These are phyloP conservation scores for Apodemia zela DNA, from an alignment of 2,888 invertebrate genomes.

Conservation along the genomic window DNA sequence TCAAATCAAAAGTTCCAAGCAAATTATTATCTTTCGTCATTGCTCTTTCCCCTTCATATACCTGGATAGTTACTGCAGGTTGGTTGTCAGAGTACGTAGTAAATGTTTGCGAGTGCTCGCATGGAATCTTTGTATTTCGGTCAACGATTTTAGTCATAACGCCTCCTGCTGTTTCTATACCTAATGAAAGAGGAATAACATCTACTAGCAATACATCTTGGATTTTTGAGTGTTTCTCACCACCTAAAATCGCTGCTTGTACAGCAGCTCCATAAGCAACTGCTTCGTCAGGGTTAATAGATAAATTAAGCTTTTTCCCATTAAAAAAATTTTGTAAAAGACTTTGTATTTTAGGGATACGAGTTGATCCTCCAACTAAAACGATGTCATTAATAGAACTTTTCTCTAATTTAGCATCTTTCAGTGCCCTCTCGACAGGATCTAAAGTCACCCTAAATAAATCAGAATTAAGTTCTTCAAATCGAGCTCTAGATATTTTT, in stretches of 20 bases:
- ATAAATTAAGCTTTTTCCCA: constrained; percentile 85
- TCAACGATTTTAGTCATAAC: constrained; percentile 89
- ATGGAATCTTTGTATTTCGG: constrained; percentile 85
- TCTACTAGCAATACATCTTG: constrained; percentile 83
- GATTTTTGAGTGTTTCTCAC: constrained; percentile 87
- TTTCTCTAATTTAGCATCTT: constrained; percentile 90
- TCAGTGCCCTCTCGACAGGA: constrained; percentile 88
- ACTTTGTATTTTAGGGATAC: constrained; percentile 89
- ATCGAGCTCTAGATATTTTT: constrained; percentile 85
- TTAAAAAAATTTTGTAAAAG: constrained; percentile 88
- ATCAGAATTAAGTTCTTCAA: constrained; percentile 87
- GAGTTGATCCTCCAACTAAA: constrained; percentile 89
- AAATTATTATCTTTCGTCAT: constrained; percentile 89
- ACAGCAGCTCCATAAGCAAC: constrained; percentile 90
- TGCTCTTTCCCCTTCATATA: constrained; percentile 90
- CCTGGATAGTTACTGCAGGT: constrained; percentile 86
- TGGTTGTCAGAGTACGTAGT: constrained; percentile 92
- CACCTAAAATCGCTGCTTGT: constrained; percentile 86
- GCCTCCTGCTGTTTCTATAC: constrained; percentile 89
- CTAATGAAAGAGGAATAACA: constrained; percentile 83
- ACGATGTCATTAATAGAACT: constrained; percentile 88
- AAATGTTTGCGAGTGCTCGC: constrained; percentile 86
- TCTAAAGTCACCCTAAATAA: constrained; percentile 86
- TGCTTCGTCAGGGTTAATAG: constrained; percentile 90
- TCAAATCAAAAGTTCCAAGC: constrained; percentile 82